phyloP scores from a whole-genome alignment of 2,888 invertebrate genomes.

The Yponomeuta sedellus region DNA sequence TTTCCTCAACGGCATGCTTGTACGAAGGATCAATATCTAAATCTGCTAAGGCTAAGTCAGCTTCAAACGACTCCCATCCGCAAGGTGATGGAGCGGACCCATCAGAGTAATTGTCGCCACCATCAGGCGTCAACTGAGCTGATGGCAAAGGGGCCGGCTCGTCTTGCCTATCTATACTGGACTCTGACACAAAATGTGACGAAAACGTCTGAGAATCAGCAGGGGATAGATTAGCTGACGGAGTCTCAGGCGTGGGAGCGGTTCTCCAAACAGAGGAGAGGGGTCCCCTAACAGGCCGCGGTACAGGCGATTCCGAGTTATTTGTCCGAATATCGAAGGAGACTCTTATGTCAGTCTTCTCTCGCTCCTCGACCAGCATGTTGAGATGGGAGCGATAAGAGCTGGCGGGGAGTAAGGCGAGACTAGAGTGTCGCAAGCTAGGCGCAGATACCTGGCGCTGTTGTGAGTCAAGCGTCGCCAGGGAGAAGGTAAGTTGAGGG shows the following conservation, averaged over 20 bases:
- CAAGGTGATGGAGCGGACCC: conserved; percentile 67
- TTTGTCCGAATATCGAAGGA: conserved; percentile 60
- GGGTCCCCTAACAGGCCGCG: conserved; percentile 60
- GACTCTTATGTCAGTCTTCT: conserved; percentile 61
- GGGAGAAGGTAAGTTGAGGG: conserved; percentile 79
- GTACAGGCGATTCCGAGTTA: conserved; percentile 49
- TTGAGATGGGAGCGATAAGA: conserved; percentile 69
- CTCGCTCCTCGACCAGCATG: conserved; percentile 67
- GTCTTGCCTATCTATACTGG: conserved; percentile 65
- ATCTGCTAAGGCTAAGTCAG: conserved; percentile 78
- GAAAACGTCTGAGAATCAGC: conserved; percentile 78
- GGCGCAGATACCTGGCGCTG: conserved; percentile 80
- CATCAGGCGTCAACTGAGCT: conserved; percentile 77
- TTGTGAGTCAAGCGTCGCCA: conserved; percentile 76
- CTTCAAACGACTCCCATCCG: conserved; percentile 79
- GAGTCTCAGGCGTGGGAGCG: conserved; percentile 80
- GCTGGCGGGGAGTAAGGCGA: conserved; percentile 67
- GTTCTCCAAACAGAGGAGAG: conserved; percentile 65
- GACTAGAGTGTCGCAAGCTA: conserved; percentile 66
- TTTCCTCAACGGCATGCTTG: conserved; percentile 78
- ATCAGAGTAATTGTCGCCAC: conserved; percentile 61
- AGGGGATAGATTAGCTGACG: conserved; percentile 79
- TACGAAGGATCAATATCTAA: conserved; percentile 79
- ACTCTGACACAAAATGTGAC: conserved; percentile 77
- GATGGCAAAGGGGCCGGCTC: conserved; percentile 68